Base-by-base conservation (phyloP, 2,888 invertebrate species). In the Ichneumoninae sp. region DNA sequence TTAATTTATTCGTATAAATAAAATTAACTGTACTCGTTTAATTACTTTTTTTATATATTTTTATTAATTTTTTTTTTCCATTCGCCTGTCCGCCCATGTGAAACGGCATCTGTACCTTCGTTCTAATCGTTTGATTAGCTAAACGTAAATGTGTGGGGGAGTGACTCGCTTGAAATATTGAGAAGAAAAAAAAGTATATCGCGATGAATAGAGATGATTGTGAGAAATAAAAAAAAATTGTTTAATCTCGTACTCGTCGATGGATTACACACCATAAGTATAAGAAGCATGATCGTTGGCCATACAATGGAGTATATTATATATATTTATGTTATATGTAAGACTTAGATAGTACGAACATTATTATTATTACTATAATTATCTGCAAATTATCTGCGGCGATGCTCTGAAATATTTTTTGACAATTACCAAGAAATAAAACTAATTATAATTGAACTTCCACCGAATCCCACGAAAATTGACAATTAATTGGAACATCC, bases 211-310 rank as follows among this genome's bases (percentile, higher is more conserved):
- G 60, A 69, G 8, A 60, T n/a, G 60, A 65, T 54, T 40, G 10
- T 33, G 10, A 47, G 68, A 66, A 62, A 52, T 57, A 10, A 52
- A 75, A 76, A 76, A 68, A 74, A 69, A 57, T 72, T 83, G 72
- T 81, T 84, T 33, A 74, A 77, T 78, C 69, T 69, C 65, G 78
- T 81, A 81, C 74, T 75, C 81, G 65, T 74, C 65, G 68, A 81
- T 84, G 78, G 74, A 70, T 84, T 78, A 84, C 89, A 90, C 88
- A 90, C 87, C 80, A 44, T 83, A 89, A 89, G 88, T 91, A 89
- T 89, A 90, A 90, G 86, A 89, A 91, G 93, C 92, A 93, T 93
- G 92, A 93, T 93, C 93, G 92, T 93, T 93, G 92, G 92, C 93
- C 93, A 93, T 93, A 93, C 92, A 92, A 93, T 92, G 91, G 92